phyloP scores from a whole-genome alignment of 2,797 vertebrate genomes.

The Columba guinea region DNA sequence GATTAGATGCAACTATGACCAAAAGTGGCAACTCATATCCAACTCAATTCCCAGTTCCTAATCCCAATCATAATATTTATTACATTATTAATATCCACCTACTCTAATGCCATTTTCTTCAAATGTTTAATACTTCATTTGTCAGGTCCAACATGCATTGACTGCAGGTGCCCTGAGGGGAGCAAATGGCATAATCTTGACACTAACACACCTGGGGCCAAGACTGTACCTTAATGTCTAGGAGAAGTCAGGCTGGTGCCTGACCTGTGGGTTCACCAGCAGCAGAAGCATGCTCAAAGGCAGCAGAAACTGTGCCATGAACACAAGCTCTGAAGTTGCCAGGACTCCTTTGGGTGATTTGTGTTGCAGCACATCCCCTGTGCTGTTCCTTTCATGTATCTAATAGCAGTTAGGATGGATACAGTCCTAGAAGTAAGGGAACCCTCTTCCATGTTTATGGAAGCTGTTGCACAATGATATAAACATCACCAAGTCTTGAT shows the following conservation, averaged over 20 bases:
- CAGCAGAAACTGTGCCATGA: neutral
- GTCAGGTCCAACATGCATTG: neutral
- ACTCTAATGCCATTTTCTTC: neutral
- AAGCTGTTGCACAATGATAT: slow-evolving; percentile 10
- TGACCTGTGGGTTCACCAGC: neutral
- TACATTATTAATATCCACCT: neutral
- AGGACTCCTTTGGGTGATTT: neutral
- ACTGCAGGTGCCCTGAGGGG: neutral
- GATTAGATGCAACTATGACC: neutral
- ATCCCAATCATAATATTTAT: neutral
- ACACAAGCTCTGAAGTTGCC: neutral
- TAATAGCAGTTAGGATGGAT: neutral
- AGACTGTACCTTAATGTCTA: neutral
- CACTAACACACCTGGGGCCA: neutral
- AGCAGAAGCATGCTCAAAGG: neutral
- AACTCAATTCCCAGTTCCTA: neutral
- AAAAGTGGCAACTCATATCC: neutral
- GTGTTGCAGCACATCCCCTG: neutral
- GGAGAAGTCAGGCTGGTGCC: neutral
- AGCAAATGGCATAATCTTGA: neutral
- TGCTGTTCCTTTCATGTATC: neutral
- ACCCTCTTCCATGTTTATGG: neutral
- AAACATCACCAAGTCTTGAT: slow-evolving; percentile 49
- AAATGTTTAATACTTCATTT: neutral
- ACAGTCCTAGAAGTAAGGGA: neutral